phyloP scores from a whole-genome alignment of 2,888 invertebrate genomes.

The Dendrolimus houi region DNA sequence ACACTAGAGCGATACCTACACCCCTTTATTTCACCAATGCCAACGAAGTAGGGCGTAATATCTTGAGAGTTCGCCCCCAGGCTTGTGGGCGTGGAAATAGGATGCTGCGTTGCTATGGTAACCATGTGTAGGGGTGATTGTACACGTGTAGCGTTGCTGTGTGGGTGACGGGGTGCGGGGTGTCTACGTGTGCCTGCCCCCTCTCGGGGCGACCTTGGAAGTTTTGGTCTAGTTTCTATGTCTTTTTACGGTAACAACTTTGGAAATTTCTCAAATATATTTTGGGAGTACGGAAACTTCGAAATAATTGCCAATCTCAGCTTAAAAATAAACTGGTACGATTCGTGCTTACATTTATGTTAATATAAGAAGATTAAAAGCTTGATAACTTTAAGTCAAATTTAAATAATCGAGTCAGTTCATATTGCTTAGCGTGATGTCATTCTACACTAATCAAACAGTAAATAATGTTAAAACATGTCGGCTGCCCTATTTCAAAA shows the following conservation, averaged over 20 bases:
- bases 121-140: slow-evolving; percentile 68
- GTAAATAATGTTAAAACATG: background rate
- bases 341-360: background rate
- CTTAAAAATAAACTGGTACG: background rate
- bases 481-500: too few species aligned
- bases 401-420: background rate
- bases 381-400: background rate
- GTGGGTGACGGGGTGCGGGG: slow-evolving; percentile 41
- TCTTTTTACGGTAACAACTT: background rate
- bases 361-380: background rate
- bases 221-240: slow-evolving; percentile 56
- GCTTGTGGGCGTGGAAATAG: slow-evolving; percentile 77
- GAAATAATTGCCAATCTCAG: background rate
- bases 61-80: slow-evolving; percentile 73
- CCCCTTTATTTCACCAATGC: slow-evolving; percentile 72
- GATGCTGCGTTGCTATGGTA: slow-evolving; percentile 79
- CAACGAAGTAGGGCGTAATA: slow-evolving; percentile 73
- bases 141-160: slow-evolving; percentile 42
- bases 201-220: slow-evolving; percentile 57
- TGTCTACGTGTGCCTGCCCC: slow-evolving; percentile 29
- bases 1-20: slow-evolving; percentile 55
- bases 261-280: slow-evolving; percentile 10
- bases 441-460: background rate
- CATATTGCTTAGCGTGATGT: background rate
- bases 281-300: background rate